These are phyloP conservation scores for Oncorhynchus nerka DNA, from an alignment of 2,113 vertebrate genomes.

Conservation along the genomic window DNA sequence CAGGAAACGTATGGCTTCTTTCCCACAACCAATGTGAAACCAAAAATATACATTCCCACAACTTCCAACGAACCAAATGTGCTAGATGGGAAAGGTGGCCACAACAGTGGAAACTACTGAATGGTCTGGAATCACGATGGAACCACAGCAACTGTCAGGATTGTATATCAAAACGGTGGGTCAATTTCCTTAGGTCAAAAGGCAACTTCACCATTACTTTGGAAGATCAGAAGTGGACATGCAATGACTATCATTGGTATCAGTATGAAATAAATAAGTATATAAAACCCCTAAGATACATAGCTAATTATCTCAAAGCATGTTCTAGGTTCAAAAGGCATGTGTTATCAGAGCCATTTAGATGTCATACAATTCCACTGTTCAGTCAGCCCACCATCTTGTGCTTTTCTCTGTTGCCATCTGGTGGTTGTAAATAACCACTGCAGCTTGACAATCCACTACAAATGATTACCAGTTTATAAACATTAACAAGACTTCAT, in stretches of 20 bases:
- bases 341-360: not conserved
- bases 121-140: not conserved
- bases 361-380: not conserved
- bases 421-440: slow-evolving; percentile 63
- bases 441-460: slow-evolving; percentile 36
- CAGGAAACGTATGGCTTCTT: too few relatives aligned
- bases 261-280: too few relatives aligned
- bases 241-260: not conserved
- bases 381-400: not conserved
- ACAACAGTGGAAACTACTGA: not conserved
- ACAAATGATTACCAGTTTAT: too few relatives aligned
- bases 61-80: too few relatives aligned
- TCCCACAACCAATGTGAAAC: too few relatives aligned
- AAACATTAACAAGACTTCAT: not conserved
- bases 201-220: not conserved
- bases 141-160: not conserved
- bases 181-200: not conserved
- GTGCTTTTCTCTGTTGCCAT: slow-evolving; percentile 56
- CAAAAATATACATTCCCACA: too few relatives aligned
- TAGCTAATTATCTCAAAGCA: too few relatives aligned
- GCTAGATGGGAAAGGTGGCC: not conserved
- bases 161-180: too few relatives aligned
- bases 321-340: too few relatives aligned
- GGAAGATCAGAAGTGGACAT: not conserved
- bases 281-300: too few relatives aligned